Evolutionary conservation across 1,140 invertebrate genomes (phyloP).

Genomic region (Vanessa atalanta): DNA sequence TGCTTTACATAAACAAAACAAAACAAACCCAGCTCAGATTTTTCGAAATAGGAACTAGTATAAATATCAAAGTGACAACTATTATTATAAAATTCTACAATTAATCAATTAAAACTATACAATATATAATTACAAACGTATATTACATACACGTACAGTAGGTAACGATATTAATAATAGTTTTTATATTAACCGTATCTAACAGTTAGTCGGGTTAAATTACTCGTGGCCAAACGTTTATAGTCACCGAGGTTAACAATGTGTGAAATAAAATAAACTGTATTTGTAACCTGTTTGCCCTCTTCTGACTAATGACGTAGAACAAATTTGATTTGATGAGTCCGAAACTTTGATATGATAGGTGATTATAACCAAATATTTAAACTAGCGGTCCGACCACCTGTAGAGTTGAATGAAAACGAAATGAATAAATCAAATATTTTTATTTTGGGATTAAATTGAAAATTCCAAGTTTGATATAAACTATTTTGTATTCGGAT

Average conservation of each 20-base stretch:
- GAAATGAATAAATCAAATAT: constrained; percentile 11
- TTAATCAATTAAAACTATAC: too few relatives aligned
- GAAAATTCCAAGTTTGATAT: background rate
- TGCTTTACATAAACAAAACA: too few relatives aligned
- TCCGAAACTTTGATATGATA: constrained; percentile 1
- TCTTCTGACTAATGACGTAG: constrained; percentile 27
- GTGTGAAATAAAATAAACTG: constrained; percentile 26
- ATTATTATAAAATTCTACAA: too few relatives aligned
- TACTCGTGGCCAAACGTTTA: constrained; percentile 28
- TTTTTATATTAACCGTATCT: constrained; percentile 18
- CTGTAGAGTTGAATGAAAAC: constrained; percentile 14
- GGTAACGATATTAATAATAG: constrained; percentile 7
- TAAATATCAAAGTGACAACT: too few relatives aligned
- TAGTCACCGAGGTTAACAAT: constrained; percentile 20
- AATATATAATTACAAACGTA: background rate
- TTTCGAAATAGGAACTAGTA: too few relatives aligned
- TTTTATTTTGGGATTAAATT: background rate
- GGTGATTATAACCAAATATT: constrained; percentile 13
- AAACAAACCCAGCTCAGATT: too few relatives aligned
- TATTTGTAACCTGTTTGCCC: constrained; percentile 21
- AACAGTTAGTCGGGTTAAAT: constrained; percentile 20
- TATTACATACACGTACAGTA: background rate
- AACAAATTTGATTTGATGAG: constrained; percentile 27
- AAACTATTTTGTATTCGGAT: background rate
- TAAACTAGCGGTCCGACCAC: constrained; percentile 20